phyloP scores from a whole-genome alignment of 2,797 vertebrate genomes.

The Acridotheres tristis region DNA sequence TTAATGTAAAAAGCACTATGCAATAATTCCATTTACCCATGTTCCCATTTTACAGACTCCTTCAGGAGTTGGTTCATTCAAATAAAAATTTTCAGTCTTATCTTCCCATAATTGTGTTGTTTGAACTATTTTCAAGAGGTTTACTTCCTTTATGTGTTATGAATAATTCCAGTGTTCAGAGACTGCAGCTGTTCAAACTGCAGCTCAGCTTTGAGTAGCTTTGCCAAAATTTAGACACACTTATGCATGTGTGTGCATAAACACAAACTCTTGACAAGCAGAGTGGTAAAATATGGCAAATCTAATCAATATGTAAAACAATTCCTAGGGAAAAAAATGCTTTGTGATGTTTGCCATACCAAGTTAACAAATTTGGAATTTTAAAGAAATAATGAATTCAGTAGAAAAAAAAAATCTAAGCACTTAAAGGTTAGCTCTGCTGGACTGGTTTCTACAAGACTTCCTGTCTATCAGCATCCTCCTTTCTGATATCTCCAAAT shows the following conservation, averaged over 20 bases:
- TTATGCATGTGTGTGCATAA: background rate
- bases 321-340: background rate
- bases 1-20: background rate
- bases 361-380: background rate
- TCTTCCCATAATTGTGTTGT: background rate
- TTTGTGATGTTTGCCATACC: background rate
- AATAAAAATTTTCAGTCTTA: constrained; percentile 22
- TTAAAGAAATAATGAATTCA: background rate
- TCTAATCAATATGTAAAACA: background rate
- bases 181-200: constrained; percentile 46
- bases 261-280: background rate
- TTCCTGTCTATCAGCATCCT: background rate
- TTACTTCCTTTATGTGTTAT: constrained; percentile 29
- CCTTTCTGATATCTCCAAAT: background rate
- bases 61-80: background rate
- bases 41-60: constrained; percentile 17
- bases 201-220: background rate
- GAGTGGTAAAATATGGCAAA: background rate
- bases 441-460: background rate
- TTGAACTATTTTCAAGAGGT: constrained; percentile 35
- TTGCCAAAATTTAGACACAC: background rate
- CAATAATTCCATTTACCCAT: background rate
- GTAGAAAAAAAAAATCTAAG: background rate
- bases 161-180: constrained; percentile 52
- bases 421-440: background rate